These are phyloP conservation scores for Malurus leucopterus DNA, from an alignment of 2,797 vertebrate genomes.

Conservation along the genomic window DNA sequence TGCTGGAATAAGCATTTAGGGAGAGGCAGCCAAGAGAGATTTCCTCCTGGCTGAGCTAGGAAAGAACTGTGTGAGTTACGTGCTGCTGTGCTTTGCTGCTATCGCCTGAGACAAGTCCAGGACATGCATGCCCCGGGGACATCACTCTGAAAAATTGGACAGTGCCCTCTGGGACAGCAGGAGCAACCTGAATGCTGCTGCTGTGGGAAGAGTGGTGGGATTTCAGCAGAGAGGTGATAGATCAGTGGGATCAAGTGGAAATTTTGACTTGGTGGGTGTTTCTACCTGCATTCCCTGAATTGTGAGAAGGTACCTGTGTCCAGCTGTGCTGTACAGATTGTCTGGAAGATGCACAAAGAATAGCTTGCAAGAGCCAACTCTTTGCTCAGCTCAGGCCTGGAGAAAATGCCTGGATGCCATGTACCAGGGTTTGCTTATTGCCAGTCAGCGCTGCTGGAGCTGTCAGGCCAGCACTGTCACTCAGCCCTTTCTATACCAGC, in stretches of 20 bases:
- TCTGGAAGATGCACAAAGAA: not conserved
- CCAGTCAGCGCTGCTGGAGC: not conserved
- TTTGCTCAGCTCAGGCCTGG: not conserved
- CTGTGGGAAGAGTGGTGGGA: not conserved
- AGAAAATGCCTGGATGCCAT: not conserved
- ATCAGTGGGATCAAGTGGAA: not conserved
- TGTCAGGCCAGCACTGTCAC: not conserved
- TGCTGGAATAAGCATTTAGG: slow-evolving; percentile 24
- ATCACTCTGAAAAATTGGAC: not conserved
- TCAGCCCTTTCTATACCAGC: not conserved
- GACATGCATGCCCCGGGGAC: not conserved
- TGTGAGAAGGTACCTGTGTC: not conserved
- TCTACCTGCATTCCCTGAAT: not conserved
- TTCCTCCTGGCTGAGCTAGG: slow-evolving; percentile 12
- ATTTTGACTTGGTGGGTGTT: not conserved
- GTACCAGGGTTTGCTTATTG: not conserved
- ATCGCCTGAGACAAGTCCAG: not conserved
- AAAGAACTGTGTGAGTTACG: not conserved
- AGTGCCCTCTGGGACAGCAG: not conserved
- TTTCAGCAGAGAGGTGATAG: not conserved
- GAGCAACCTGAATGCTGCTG: not conserved
- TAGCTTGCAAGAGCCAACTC: not conserved
- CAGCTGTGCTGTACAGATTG: not conserved
- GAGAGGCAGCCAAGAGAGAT: slow-evolving; percentile 1
- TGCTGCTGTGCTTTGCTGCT: not conserved